Percentiles rank a stretch among this genome's conserved stretches.
Evolutionary conservation across 2,113 vertebrate genomes (phyloP).

Genomic region (Passer domesticus): DNA sequence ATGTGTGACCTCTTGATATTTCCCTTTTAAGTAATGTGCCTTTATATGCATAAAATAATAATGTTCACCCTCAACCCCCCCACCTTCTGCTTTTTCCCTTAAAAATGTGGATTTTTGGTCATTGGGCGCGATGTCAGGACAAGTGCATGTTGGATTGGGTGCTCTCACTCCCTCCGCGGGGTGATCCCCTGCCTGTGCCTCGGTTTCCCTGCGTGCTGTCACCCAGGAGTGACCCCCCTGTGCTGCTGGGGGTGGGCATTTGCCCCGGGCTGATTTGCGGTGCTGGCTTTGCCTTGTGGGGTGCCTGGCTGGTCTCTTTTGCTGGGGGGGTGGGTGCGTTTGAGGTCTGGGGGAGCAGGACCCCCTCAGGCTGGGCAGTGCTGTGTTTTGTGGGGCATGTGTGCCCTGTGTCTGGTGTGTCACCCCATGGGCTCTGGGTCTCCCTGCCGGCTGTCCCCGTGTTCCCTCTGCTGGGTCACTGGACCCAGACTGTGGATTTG

Average conservation of each 20-base stretch:
- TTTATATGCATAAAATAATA: neutral
- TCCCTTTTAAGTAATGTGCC: neutral
- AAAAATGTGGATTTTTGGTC: neutral
- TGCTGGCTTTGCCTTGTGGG: neutral
- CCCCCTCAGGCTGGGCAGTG: fast-evolving
- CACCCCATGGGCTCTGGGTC: fast-evolving
- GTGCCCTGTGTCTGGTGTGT: neutral
- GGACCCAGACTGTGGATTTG: neutral
- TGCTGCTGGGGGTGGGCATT: neutral
- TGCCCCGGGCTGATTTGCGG: neutral
- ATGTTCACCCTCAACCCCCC: neutral
- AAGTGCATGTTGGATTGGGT: neutral
- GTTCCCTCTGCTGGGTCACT: neutral
- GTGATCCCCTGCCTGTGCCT: neutral
- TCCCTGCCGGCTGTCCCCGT: fast-evolving
- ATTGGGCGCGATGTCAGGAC: neutral
- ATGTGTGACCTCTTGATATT: neutral
- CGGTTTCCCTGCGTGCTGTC: neutral
- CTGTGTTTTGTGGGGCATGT: neutral
- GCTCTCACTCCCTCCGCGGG: neutral
- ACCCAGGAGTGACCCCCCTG: neutral
- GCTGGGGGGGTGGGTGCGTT: neutral
- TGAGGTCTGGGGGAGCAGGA: neutral
- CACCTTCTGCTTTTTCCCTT: neutral
- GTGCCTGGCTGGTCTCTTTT: neutral